phyloP scores from a whole-genome alignment of 2,888 invertebrate genomes.

The Pseudococcus viburni region DNA sequence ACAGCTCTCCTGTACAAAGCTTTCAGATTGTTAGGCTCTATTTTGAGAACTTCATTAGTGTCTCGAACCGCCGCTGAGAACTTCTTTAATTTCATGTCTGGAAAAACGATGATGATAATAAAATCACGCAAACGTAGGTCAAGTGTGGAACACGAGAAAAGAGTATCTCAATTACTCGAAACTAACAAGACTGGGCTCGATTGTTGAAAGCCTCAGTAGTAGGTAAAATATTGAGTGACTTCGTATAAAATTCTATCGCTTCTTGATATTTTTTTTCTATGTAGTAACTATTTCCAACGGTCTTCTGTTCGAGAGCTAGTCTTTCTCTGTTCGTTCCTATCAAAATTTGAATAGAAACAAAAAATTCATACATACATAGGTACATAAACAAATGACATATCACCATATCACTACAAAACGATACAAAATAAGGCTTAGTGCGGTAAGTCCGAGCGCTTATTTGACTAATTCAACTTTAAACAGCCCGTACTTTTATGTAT shows the following conservation, averaged over 20 bases:
- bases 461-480: too few relatives aligned
- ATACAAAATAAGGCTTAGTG: too few relatives aligned
- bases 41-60: conserved; percentile 62
- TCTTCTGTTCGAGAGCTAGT: conserved; percentile 13
- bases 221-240: not conserved
- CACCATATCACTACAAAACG: not conserved
- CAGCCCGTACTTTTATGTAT: too few relatives aligned
- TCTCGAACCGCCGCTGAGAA: conserved; percentile 48
- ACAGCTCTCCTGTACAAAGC: conserved; percentile 66
- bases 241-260: conserved; percentile 58
- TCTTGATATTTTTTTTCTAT: not conserved
- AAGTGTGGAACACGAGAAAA: not conserved
- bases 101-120: not conserved
- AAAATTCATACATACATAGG: too few relatives aligned
- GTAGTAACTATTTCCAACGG: conserved; percentile 11
- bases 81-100: conserved; percentile 58
- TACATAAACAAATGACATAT: not conserved
- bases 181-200: conserved; percentile 38
- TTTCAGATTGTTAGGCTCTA: conserved; percentile 66
- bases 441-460: too few relatives aligned
- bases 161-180: not conserved
- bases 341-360: not conserved
- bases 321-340: conserved; percentile 1
- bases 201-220: conserved; percentile 43
- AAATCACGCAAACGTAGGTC: not conserved